phyloP scores from a whole-genome alignment of 2,888 invertebrate species.

The Ophioninae sp. region DNA sequence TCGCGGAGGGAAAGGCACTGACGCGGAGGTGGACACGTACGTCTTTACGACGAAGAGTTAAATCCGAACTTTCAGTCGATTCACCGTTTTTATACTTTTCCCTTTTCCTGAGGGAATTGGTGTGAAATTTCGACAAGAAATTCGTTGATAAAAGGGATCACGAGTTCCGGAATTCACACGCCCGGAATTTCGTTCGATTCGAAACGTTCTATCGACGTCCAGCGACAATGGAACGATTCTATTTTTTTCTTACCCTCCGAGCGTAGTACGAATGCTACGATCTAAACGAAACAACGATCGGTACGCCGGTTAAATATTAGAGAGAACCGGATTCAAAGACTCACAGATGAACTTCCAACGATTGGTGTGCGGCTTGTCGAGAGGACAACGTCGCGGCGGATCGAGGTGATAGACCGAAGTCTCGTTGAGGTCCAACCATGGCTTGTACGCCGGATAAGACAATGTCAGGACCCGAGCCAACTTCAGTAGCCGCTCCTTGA shows the following conservation, averaged over 20 bases:
- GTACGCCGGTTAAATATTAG: background rate
- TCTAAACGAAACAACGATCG: background rate
- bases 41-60: slow-evolving; percentile 35
- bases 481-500: slow-evolving; percentile 75
- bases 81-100: slow-evolving; percentile 29
- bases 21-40: background rate
- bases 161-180: slow-evolving; percentile 14
- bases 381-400: slow-evolving; percentile 71
- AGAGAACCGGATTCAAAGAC: slow-evolving; percentile 63
- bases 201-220: slow-evolving; percentile 9
- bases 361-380: slow-evolving; percentile 74
- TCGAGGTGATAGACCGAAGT: slow-evolving; percentile 76
- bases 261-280: background rate
- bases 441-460: slow-evolving; percentile 76
- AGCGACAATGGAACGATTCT: background rate
- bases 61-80: slow-evolving; percentile 35
- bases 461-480: slow-evolving; percentile 76
- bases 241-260: background rate
- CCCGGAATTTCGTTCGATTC: slow-evolving; percentile 1
- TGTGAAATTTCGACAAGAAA: background rate
- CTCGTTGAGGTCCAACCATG: slow-evolving; percentile 75
- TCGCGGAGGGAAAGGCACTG: background rate
- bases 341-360: slow-evolving; percentile 79
- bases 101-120: slow-evolving; percentile 14
- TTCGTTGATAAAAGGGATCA: slow-evolving; percentile 31